Conservation (phyloP, 2,113 vertebrate species). For the Pluvianellus socialis region DNA sequence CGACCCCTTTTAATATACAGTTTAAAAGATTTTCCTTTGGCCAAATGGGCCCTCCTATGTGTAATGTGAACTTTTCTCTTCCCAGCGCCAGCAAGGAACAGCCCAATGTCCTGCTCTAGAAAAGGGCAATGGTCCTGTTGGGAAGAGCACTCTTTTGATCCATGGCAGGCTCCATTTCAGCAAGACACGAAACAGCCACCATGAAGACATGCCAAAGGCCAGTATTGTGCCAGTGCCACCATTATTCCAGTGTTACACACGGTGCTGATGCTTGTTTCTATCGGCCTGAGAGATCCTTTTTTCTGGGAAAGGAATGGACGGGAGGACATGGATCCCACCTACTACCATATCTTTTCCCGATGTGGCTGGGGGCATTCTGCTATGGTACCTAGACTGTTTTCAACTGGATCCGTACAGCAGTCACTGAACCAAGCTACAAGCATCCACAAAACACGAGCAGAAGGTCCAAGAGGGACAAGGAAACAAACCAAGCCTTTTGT, state of each 20-base stretch:
- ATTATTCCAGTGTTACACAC: neutral
- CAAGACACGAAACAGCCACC: neutral
- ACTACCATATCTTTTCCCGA: neutral
- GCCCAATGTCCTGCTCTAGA: neutral
- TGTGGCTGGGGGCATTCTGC: neutral
- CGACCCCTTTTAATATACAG: neutral
- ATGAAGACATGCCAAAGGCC: neutral
- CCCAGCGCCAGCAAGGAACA: neutral
- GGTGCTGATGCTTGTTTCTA: neutral
- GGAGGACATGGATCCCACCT: accelerated
- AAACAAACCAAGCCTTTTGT: neutral
- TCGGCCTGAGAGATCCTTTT: neutral
- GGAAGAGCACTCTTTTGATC: neutral
- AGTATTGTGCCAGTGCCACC: neutral
- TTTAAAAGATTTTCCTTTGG: neutral
- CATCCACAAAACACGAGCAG: neutral
- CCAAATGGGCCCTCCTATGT: neutral
- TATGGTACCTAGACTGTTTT: neutral
- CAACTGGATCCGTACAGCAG: neutral
- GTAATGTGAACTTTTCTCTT: neutral
- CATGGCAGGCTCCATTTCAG: neutral
- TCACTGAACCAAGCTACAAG: neutral
- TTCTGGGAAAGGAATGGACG: neutral
- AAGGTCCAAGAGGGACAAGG: neutral
- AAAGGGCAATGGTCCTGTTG: neutral